Conservation (phyloP, 2,797 vertebrate genomes). For the Gadopsis marmoratus region DNA sequence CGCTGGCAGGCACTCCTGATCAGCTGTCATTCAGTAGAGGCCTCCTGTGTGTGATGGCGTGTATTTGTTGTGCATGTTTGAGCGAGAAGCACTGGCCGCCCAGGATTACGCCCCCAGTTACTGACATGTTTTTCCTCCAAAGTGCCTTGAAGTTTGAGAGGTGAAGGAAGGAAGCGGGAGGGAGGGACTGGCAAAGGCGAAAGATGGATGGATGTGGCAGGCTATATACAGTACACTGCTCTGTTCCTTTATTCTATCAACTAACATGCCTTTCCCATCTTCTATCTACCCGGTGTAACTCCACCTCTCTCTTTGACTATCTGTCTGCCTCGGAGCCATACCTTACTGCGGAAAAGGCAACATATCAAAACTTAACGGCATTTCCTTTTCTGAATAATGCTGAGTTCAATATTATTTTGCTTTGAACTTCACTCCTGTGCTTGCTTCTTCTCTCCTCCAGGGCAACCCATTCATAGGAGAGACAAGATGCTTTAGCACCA, state of each 20-base stretch:
- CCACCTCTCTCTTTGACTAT: constrained; percentile 76
- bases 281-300: constrained; percentile 64
- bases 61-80: constrained; percentile 77
- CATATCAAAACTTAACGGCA: constrained; percentile 83
- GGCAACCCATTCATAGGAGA: constrained; percentile 72
- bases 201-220: constrained; percentile 78
- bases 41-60: constrained; percentile 53
- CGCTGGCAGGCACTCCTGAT: constrained; percentile 78
- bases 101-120: constrained; percentile 80
- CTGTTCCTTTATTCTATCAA: constrained; percentile 73
- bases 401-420: constrained; percentile 89
- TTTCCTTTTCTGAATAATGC: constrained; percentile 87
- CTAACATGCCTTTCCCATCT: constrained; percentile 65
- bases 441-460: constrained; percentile 74
- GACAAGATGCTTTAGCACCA: constrained; percentile 67
- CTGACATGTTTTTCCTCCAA: constrained; percentile 83
- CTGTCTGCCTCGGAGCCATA: constrained; percentile 77
- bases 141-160: constrained; percentile 82
- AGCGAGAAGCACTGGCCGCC: constrained; percentile 79
- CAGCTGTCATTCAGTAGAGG: constrained; percentile 80
- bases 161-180: constrained; percentile 72
- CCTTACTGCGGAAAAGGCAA: constrained; percentile 77
- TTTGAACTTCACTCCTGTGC: constrained; percentile 81
- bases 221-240: constrained; percentile 71
- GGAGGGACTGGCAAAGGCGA: constrained; percentile 69